Conservation (phyloP, 2,797 vertebrate genomes). For the Schizothorax lantsangensis region DNA sequence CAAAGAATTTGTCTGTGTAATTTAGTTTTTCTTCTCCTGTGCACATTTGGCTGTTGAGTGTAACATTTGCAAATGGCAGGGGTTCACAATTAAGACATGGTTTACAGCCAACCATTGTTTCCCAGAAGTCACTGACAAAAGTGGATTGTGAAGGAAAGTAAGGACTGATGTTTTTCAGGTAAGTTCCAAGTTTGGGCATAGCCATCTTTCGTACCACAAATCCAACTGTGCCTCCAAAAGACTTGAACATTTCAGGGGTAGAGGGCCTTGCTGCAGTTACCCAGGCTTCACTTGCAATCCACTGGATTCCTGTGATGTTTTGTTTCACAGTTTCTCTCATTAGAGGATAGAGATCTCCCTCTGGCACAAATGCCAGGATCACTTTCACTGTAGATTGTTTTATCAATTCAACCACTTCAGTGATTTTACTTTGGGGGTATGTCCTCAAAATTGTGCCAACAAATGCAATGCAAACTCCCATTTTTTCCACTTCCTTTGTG, state of each 20-base stretch:
- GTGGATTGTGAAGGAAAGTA: constrained; percentile 61
- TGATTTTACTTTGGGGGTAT: constrained; percentile 68
- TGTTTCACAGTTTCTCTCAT: constrained; percentile 78
- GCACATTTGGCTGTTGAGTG: constrained; percentile 61
- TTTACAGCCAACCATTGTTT: constrained; percentile 73
- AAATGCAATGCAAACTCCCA: constrained; percentile 79
- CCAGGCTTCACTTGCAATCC: constrained; percentile 83
- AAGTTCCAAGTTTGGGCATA: constrained; percentile 73
- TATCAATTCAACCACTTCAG: constrained; percentile 74
- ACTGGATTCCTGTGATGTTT: constrained; percentile 81
- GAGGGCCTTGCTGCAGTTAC: constrained; percentile 75
- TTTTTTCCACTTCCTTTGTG: constrained; percentile 73
- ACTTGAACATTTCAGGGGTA: constrained; percentile 73
- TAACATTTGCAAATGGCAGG: neutral
- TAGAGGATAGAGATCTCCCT: constrained; percentile 76
- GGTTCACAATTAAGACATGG: constrained; percentile 44
- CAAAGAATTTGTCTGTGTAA: constrained; percentile 72
- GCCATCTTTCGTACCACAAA: constrained; percentile 76
- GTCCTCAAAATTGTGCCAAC: constrained; percentile 74
- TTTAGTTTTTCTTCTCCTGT: constrained; percentile 70
- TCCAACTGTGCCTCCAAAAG: constrained; percentile 78
- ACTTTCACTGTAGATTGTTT: constrained; percentile 76
- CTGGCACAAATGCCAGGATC: constrained; percentile 77
- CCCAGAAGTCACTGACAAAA: constrained; percentile 79
- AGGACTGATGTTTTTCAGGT: constrained; percentile 72